Evolutionary conservation across 2,888 invertebrate species (phyloP), one percentile per base, ranked within the genome.

Genomic region (Nomada fucata): DNA sequence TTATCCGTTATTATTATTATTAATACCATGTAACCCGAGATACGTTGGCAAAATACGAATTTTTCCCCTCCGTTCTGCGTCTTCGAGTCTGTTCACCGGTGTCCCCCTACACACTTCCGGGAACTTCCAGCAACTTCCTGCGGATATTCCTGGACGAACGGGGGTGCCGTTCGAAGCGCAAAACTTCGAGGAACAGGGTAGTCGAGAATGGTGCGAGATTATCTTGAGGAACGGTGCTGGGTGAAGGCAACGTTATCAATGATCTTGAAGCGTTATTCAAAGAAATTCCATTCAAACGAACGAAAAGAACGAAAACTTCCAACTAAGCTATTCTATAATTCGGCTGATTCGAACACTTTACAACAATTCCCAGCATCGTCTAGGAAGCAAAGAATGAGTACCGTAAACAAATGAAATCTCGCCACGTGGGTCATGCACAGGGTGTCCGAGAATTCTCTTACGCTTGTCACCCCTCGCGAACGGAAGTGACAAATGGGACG

Each of bases 21-120:
- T 13, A 23, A 57, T 26, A 57, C 20, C 29, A 53, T 78, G 75
- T 77, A 73, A 76, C 78, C 64, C 76, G 76, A 82, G 75, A 78
- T 81, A 82, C 71, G 71, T 69, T 82, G 85, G 13, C 13, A 13
- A 80, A 82, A 85, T 82, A 65, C 2, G 60, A 79, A 53, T 85
- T 89, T 85, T 89, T 86, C 90, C 89, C 89, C 88, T 81, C 74
- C 59, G 78, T 89, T 88, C 86, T 88, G 90, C 91, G 91, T 91
- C 90, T 91, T 91, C 91, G 91, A 83, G 91, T 91, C 89, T 86
- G 84, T 86, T 81, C 77, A 64, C 65, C 69, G 60, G 57, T 53
- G 52, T 64, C 68, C 23, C 23, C 59, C n/a, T 13, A 3, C 42
- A 0, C 52, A 26, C 29, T 47, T 73, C 72, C 60, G 53, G 64